These are phyloP conservation scores for Rhinophrynus dorsalis DNA, from an alignment of 2,797 vertebrate genomes.

Conservation along the genomic window DNA sequence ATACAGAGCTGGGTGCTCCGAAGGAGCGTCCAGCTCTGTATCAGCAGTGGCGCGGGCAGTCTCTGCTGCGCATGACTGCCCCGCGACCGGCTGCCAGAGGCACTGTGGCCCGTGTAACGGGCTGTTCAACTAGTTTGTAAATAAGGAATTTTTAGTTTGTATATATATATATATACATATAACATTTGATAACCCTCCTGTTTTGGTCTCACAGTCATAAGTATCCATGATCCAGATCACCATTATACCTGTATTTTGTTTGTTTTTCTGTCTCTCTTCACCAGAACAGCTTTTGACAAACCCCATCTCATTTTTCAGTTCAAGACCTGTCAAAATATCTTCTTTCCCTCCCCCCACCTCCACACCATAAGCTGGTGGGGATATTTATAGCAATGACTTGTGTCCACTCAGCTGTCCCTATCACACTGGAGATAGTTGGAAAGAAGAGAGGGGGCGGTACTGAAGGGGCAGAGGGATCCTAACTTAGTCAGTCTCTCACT, in stretches of 20 bases:
- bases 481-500: conserved; percentile 24
- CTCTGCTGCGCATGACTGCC: too few species aligned
- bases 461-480: conserved; percentile 14
- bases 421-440: conserved; percentile 58
- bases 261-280: background rate
- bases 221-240: too few species aligned
- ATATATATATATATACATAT: too few species aligned
- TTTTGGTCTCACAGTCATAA: too few species aligned
- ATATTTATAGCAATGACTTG: conserved; percentile 87
- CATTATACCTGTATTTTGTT: background rate
- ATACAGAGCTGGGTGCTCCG: too few species aligned
- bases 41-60: too few species aligned
- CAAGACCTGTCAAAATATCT: conserved; percentile 20
- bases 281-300: background rate
- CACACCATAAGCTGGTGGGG: conserved; percentile 51
- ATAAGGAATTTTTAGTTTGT: too few species aligned
- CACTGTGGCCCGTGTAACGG: too few species aligned
- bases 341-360: conserved; percentile 31
- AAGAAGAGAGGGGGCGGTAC: conserved; percentile 53
- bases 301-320: conserved; percentile 1
- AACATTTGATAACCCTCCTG: too few species aligned
- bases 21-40: too few species aligned
- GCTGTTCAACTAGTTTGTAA: too few species aligned
- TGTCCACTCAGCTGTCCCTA: conserved; percentile 76
- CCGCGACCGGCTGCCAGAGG: too few species aligned